These are phyloP conservation scores for Crambe crambe DNA, from an alignment of 37 sponge, comb jelly and placozoan genomes.

Conservation along the genomic window DNA sequence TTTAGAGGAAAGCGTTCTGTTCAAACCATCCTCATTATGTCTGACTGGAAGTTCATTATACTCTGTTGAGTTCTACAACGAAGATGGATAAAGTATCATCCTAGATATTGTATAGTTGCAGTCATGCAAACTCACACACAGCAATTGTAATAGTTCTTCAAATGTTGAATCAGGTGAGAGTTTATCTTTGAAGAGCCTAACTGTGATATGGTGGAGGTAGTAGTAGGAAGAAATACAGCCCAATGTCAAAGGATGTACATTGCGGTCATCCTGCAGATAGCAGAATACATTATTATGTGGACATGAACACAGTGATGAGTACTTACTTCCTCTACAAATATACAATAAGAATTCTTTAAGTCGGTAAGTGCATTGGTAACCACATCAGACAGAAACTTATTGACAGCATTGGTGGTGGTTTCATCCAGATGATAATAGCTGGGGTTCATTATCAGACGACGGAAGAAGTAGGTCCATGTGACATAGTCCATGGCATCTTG, in stretches of 20 bases:
- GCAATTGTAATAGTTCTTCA: conserved; percentile 77
- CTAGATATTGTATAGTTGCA: background rate
- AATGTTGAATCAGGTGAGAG: conserved; percentile 57
- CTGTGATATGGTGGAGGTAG: conserved; percentile 90
- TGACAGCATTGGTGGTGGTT: conserved; percentile 34
- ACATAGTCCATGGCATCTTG: conserved; percentile 97
- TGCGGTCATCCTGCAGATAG: conserved; percentile 64
- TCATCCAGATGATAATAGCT: conserved; percentile 88
- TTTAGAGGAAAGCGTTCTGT: conserved; percentile 62
- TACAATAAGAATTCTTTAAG: conserved; percentile 76
- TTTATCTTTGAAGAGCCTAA: conserved; percentile 78
- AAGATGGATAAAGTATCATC: background rate
- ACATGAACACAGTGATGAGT: background rate
- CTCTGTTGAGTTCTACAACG: conserved; percentile 82
- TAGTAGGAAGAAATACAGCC: conserved; percentile 98
- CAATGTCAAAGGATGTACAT: conserved; percentile 52
- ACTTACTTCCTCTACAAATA: conserved; percentile 73
- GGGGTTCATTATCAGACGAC: conserved; percentile 94
- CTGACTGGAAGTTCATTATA: conserved; percentile 96
- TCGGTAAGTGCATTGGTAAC: conserved; percentile 62
- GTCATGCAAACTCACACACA: conserved; percentile 69
- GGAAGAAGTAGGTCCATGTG: conserved; percentile 99
- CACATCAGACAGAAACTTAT: conserved; percentile 62
- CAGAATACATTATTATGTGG: background rate
- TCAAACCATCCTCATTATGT: conserved; percentile 96